A percentile compares a stretch with the other conserved stretches of the same genome.
Evolutionary conservation across 2,113 vertebrate species (phyloP).

Genomic region (Oryzias woworae): DNA sequence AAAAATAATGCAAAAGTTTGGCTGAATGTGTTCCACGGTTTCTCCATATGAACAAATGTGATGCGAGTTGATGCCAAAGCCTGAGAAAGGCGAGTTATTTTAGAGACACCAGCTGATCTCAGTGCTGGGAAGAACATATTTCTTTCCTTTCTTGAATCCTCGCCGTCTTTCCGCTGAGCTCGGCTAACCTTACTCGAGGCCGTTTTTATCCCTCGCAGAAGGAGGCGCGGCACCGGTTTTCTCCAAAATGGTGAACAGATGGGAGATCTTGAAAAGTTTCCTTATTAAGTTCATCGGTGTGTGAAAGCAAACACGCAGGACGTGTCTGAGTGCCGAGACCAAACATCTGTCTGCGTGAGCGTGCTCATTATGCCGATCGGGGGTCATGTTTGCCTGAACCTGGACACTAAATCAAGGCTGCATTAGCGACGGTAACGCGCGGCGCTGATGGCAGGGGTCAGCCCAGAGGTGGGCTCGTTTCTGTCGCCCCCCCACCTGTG

Average conservation of each 20-base stretch:
- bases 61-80: no score
- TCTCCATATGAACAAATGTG: no score
- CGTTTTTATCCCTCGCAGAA: neutral
- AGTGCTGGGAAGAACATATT: no score
- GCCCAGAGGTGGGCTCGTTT: conserved; percentile 65
- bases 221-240: neutral
- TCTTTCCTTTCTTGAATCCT: no score
- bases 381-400: conserved; percentile 76
- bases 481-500: conserved; percentile 33
- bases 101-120: no score
- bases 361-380: conserved; percentile 67
- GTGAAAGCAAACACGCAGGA: conserved; percentile 32
- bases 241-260: conserved; percentile 22
- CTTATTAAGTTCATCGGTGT: conserved; percentile 20
- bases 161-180: neutral
- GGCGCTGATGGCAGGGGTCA: conserved; percentile 70
- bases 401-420: conserved; percentile 72
- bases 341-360: conserved; percentile 48
- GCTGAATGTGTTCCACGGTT: no score
- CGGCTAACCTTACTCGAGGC: conserved; percentile 12
- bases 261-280: neutral
- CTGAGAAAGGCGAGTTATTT: no score
- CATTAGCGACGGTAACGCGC: conserved; percentile 68
- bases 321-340: conserved; percentile 2
- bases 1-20: no score